Evolutionary conservation across 1,140 invertebrate genomes (phyloP).

Genomic region (roundworm (Caenorhabditis elegans)): DNA sequence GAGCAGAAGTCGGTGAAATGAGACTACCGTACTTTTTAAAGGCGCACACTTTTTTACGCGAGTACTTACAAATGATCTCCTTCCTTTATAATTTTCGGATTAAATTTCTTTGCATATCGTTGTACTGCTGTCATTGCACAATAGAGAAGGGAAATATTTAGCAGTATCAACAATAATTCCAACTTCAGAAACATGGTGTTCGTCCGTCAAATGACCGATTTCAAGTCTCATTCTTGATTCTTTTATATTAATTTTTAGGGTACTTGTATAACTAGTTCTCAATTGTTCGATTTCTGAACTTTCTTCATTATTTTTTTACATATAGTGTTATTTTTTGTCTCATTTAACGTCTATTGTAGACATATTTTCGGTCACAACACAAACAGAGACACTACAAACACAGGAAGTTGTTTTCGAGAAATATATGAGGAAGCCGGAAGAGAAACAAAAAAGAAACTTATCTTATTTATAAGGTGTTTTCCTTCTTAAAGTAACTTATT

Average conservation of each 20-base stretch:
- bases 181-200: background rate
- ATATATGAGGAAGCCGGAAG: too few relatives aligned
- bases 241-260: background rate
- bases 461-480: too few relatives aligned
- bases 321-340: background rate
- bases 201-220: background rate
- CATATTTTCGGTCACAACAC: background rate
- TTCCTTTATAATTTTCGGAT: background rate
- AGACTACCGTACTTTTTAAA: too few relatives aligned
- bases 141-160: background rate
- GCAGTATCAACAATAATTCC: background rate
- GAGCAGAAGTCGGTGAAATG: too few relatives aligned
- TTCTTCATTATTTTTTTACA: background rate
- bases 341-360: background rate
- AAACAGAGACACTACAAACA: too few relatives aligned
- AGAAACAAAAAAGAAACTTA: too few relatives aligned
- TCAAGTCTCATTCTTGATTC: background rate
- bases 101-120: background rate
- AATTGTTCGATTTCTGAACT: background rate
- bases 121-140: background rate
- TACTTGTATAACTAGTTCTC: background rate
- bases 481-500: too few relatives aligned
- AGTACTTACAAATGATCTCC: background rate
- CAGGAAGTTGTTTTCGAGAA: too few relatives aligned
- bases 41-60: too few relatives aligned